Conservation (phyloP, 1,140 invertebrate species). For the Phortica variegata region DNA sequence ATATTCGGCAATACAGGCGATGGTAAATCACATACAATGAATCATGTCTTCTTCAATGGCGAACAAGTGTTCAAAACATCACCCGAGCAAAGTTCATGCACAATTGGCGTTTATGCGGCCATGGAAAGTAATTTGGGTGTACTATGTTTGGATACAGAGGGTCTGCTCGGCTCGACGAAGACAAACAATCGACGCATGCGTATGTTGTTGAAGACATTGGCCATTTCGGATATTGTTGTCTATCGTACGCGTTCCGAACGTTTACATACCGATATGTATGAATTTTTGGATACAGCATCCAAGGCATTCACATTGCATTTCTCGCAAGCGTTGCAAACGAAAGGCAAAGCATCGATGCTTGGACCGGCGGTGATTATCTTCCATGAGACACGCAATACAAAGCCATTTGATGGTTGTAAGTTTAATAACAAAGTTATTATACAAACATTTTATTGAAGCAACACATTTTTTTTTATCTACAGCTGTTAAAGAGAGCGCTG, state of each 20-base stretch:
- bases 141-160: conserved; percentile 81
- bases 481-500: conserved; percentile 64
- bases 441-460: background rate
- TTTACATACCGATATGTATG: conserved; percentile 77
- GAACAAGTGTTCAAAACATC: conserved; percentile 76
- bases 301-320: conserved; percentile 77
- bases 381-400: conserved; percentile 78
- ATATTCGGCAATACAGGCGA: conserved; percentile 88
- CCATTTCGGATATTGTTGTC: conserved; percentile 80
- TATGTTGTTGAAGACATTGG: conserved; percentile 76
- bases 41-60: conserved; percentile 78
- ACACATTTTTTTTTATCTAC: conserved; percentile 8
- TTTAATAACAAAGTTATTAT: conserved; percentile 2
- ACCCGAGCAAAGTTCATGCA: conserved; percentile 71
- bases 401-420: conserved; percentile 39
- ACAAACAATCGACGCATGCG: conserved; percentile 72
- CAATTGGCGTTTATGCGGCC: conserved; percentile 79
- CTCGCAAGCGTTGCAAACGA: conserved; percentile 63
- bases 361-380: conserved; percentile 78
- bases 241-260: conserved; percentile 78
- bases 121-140: conserved; percentile 67
- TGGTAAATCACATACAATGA: conserved; percentile 81
- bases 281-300: conserved; percentile 77
- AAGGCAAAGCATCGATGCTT: conserved; percentile 60
- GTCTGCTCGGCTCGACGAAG: conserved; percentile 62